Conservation (phyloP, 2,113 vertebrate species). For the Psilopsiagon aymara region DNA sequence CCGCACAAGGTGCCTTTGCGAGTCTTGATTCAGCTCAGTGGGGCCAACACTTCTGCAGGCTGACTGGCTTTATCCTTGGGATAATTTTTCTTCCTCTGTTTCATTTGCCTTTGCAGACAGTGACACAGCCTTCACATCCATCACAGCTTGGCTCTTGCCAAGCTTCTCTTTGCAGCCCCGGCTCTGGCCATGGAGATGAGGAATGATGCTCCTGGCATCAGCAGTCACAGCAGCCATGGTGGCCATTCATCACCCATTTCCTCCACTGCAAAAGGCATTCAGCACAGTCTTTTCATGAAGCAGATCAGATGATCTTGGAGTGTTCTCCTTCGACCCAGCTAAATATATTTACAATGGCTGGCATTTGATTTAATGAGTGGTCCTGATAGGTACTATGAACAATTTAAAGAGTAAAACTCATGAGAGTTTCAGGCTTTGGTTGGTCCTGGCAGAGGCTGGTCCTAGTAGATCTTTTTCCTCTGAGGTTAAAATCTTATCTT, state of each 20-base stretch:
- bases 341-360: background rate
- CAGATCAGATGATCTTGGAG: background rate
- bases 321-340: background rate
- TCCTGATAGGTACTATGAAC: background rate
- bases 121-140: background rate
- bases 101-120: background rate
- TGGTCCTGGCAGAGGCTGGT: background rate
- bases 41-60: background rate
- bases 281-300: background rate
- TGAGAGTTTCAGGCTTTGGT: background rate
- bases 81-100: background rate
- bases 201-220: accelerated
- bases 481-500: background rate
- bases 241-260: background rate
- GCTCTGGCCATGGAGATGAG: background rate
- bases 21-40: background rate
- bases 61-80: background rate
- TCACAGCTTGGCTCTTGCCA: background rate
- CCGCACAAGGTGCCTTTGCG: background rate
- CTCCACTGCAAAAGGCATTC: background rate
- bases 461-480: background rate
- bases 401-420: background rate
- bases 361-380: background rate
- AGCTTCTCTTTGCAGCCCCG: accelerated
- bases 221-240: background rate